Evolutionary conservation across 2,113 vertebrate species (phyloP).

Genomic region (Capra hircus): DNA sequence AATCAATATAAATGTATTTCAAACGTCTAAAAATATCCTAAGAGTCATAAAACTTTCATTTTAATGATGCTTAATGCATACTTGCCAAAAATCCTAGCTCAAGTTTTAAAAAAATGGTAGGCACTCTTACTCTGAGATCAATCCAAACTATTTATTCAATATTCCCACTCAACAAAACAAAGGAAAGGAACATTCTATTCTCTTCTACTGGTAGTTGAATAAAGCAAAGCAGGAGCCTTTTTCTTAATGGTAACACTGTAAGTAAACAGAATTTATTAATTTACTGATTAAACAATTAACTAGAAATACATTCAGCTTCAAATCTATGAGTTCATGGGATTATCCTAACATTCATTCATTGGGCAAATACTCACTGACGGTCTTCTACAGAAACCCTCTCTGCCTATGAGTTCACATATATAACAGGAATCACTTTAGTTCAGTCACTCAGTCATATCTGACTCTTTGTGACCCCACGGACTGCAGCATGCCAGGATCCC

Average conservation of each 20-base stretch:
- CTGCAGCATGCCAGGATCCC: background rate
- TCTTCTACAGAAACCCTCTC: background rate
- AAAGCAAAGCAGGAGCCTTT: background rate
- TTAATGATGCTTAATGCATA: background rate
- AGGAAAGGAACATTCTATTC: background rate
- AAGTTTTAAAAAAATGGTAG: background rate
- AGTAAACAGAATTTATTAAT: background rate
- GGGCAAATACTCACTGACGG: background rate
- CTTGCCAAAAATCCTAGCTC: background rate
- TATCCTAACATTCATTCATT: background rate
- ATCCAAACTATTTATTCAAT: background rate
- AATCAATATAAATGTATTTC: background rate
- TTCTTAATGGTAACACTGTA: background rate
- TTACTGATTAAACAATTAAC: slow-evolving; percentile 4
- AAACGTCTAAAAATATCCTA: background rate
- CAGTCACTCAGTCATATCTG: background rate
- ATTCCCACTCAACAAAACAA: background rate
- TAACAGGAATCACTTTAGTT: background rate
- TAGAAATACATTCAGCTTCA: background rate
- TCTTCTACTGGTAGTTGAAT: background rate
- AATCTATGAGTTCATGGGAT: background rate
- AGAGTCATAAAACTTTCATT: slow-evolving; percentile 19
- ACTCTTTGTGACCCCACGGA: rapidly evolving
- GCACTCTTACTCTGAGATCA: background rate
- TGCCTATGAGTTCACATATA: background rate